Conservation (phyloP, 1,140 invertebrate species). For the Lethocerus indicus region DNA sequence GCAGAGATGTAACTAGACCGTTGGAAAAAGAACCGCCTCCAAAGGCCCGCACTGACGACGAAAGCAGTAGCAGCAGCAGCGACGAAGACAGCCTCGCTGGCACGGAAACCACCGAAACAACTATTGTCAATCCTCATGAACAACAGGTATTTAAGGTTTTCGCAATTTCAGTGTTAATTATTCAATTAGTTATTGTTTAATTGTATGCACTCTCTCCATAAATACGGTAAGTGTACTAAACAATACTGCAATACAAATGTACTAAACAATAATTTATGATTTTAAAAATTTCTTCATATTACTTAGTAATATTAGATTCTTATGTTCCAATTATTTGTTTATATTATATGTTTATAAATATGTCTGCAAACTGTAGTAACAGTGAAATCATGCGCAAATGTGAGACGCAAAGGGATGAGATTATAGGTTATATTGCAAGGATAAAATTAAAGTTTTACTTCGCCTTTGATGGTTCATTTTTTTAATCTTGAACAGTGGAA, state of each 20-base stretch:
- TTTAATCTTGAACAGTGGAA: too few species aligned
- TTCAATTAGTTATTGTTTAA: neutral
- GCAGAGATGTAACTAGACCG: neutral
- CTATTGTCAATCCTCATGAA: slow-evolving; percentile 22
- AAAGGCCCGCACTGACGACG: neutral
- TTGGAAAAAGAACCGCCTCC: neutral
- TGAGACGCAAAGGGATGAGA: too few species aligned
- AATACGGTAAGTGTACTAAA: neutral
- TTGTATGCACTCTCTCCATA: neutral
- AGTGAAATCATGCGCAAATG: too few species aligned
- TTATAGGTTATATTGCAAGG: too few species aligned
- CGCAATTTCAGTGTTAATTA: slow-evolving; percentile 23
- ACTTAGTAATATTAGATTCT: neutral
- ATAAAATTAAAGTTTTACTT: too few species aligned
- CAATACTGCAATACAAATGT: neutral
- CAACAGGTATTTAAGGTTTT: slow-evolving; percentile 38
- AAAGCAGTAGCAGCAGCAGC: slow-evolving; percentile 21
- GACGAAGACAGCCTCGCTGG: slow-evolving; percentile 29
- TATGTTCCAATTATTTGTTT: too few species aligned
- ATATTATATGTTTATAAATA: too few species aligned
- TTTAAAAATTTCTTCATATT: neutral
- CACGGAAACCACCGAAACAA: slow-evolving; percentile 35
- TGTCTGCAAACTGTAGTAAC: too few species aligned
- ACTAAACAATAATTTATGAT: neutral
- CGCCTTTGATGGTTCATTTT: too few species aligned